A percentile compares a stretch with the other conserved stretches of the same genome.
Evolutionary conservation across 2,888 invertebrate species (phyloP).

Genomic region (Meloe dianella): DNA sequence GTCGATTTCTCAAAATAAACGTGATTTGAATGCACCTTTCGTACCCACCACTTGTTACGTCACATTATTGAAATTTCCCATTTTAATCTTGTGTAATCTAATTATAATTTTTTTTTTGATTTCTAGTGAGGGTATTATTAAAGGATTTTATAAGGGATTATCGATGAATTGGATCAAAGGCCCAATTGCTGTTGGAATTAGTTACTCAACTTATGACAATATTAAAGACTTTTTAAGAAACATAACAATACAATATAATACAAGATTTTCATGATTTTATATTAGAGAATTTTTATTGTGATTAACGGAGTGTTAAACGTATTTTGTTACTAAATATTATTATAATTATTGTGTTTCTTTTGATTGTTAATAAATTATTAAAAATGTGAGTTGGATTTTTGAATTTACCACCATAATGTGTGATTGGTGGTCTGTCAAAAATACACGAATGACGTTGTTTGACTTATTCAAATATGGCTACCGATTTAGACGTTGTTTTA

Average conservation of each 20-base stretch:
- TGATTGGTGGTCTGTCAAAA: constrained; percentile 16
- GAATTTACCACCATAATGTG: constrained; percentile 1
- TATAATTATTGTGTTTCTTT: constrained; percentile 20
- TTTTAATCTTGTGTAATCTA: not conserved
- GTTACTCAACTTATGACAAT: constrained; percentile 93
- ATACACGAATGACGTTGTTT: not conserved
- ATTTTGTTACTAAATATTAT: constrained; percentile 9
- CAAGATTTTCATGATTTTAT: constrained; percentile 30
- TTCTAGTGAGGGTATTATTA: constrained; percentile 83
- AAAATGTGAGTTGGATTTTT: not conserved
- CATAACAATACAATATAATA: constrained; percentile 44
- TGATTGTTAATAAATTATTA: constrained; percentile 16
- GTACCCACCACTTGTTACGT: not conserved
- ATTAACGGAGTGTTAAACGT: constrained; percentile 28
- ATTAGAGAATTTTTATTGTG: constrained; percentile 9
- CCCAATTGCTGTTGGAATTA: constrained; percentile 90
- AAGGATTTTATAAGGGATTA: constrained; percentile 97
- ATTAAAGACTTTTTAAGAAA: constrained; percentile 68
- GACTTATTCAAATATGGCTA: constrained; percentile 15
- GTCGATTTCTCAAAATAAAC: no score
- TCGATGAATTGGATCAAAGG: constrained; percentile 99
- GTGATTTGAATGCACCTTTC: no score
- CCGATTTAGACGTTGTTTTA: constrained; percentile 5
- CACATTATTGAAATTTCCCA: not conserved
- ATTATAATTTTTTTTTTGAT: no score